Conservation (phyloP, 1,140 invertebrate species). For the Lordiphosa collinella region DNA sequence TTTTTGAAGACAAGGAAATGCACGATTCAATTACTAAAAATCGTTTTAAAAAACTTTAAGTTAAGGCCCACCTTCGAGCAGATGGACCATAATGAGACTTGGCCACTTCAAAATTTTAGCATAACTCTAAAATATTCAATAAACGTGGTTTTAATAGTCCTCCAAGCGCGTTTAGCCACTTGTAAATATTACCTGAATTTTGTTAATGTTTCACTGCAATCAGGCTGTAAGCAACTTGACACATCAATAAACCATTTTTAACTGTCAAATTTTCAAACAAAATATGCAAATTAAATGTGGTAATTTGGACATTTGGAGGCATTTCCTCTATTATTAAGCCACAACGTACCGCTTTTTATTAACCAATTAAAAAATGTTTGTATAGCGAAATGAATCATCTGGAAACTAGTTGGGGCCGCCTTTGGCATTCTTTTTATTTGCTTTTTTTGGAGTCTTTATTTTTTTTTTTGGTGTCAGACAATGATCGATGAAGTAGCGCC, state of each 20-base stretch:
- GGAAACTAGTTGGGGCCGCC: slow-evolving; percentile 24
- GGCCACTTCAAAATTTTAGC: no score
- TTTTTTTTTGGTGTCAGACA: slow-evolving; percentile 30
- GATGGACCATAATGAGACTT: no score
- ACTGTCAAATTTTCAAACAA: slow-evolving; percentile 41
- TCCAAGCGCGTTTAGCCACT: no score
- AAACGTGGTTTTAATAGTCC: no score
- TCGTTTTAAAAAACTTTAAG: no score
- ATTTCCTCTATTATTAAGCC: slow-evolving; percentile 59
- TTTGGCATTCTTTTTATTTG: slow-evolving; percentile 38
- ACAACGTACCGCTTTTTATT: slow-evolving; percentile 36
- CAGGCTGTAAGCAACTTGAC: slow-evolving; percentile 41
- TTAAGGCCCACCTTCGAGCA: no score
- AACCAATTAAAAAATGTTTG: slow-evolving; percentile 42
- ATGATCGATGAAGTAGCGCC: slow-evolving; percentile 69
- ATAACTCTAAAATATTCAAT: no score
- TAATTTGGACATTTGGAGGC: slow-evolving; percentile 21
- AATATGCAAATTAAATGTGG: slow-evolving; percentile 44
- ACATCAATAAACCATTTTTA: slow-evolving; percentile 46
- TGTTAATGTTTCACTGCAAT: slow-evolving; percentile 18
- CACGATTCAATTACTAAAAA: no score
- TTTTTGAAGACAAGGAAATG: no score
- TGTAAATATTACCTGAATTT: no score
- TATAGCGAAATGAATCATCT: slow-evolving; percentile 43
- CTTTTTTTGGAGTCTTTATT: no score